Base-by-base conservation (phyloP, 2,113 vertebrate genomes). In the Lepidothrix coronata region DNA sequence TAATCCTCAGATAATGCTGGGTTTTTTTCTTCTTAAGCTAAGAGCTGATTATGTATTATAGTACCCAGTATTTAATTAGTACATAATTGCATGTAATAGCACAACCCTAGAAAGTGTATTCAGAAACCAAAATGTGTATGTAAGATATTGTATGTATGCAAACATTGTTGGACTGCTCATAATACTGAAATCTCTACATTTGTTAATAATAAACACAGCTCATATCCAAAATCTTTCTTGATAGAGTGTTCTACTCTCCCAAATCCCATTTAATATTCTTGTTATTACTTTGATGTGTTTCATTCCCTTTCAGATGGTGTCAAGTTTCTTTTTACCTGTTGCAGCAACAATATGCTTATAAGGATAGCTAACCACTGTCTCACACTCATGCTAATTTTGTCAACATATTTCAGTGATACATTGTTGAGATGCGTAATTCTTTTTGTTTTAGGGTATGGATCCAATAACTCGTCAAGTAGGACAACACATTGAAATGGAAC, bases 401-500 rank as follows among this genome's bases (percentile, higher is more conserved):
- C 15, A 67, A 6, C 2, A 0, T 59, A 14, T 51, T 84, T 93
- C 48, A 89, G 49, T 31, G 52, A 20, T 48, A 4, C 2, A 2
- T 13, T 59, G 14, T 41, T 92, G 27, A 90, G 88, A 72, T 72
- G 3, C 5, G 2, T 72, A 62, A 61, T 86, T 77, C 37, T 62
- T 93, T 86, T 66, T 79, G 9, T 87, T 89, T 57, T 94, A 99
- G 99, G 99, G 99, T 30, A 99, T 99, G 99, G 99, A 99, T 96
- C 99, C 99, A 5, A 99, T 99, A 95, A 98, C 99, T 52, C 98
- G 99, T 52, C 99, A 99, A 97, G 99, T 99, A 61, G 99, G 99
- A 20, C 99, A 99, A 74, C 99, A 99, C 96, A 99, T 99, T n/a
- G 99, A 99, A 98, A 99, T 99, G 99, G 99, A 99, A 96, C 99